Evolutionary conservation across 2,113 vertebrate species (phyloP).

Genomic region (Dromas ardeola): DNA sequence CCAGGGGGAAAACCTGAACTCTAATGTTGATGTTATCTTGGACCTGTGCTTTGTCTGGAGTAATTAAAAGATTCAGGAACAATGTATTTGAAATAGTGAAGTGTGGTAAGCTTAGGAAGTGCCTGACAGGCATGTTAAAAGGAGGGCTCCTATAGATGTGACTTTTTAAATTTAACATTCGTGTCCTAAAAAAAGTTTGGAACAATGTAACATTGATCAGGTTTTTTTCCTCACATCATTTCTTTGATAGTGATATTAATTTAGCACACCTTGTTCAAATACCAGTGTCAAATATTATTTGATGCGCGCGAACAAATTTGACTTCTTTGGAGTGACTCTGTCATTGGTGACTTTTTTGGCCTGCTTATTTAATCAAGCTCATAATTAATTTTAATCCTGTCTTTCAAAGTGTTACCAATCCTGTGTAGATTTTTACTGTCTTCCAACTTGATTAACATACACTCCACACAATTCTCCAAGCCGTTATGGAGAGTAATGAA

Average conservation of each 20-base stretch:
- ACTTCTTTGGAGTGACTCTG: neutral
- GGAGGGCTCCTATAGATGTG: too few relatives aligned
- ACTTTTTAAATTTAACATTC: neutral
- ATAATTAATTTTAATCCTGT: slow-evolving; percentile 65
- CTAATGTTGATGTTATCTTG: neutral
- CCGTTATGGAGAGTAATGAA: slow-evolving; percentile 41
- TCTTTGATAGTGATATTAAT: neutral
- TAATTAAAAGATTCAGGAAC: neutral
- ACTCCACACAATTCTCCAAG: slow-evolving; percentile 12
- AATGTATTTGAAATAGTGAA: neutral
- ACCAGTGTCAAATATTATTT: neutral
- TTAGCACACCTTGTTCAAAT: neutral
- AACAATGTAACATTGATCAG: neutral
- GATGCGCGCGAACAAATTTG: neutral
- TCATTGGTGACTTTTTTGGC: neutral
- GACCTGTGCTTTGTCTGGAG: neutral
- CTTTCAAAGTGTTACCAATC: slow-evolving; percentile 42
- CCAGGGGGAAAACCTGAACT: neutral
- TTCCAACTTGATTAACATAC: slow-evolving; percentile 54
- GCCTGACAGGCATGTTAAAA: neutral
- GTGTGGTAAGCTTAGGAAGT: neutral
- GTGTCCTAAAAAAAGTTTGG: neutral
- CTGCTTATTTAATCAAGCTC: slow-evolving; percentile 41
- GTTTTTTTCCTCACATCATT: neutral
- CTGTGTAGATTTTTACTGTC: slow-evolving; percentile 54